Percentiles rank a stretch among this genome's conserved stretches.
Conservation (phyloP, 2,797 vertebrate genomes). For the Rhabdomys pumilio region DNA sequence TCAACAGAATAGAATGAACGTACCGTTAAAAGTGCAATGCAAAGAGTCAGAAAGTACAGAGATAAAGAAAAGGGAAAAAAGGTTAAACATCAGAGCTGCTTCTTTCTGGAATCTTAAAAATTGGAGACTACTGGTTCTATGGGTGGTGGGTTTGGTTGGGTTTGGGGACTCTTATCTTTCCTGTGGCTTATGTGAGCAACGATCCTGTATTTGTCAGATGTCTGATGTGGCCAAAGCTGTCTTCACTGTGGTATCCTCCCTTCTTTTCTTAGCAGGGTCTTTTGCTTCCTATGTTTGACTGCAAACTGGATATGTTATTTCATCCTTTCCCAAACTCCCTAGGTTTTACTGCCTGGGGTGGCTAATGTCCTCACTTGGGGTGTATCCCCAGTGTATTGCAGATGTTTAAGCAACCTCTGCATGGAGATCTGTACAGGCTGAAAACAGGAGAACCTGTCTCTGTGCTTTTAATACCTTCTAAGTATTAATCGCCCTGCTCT, state of each 20-base stretch:
- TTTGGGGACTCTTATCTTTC: neutral
- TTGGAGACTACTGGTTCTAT: neutral
- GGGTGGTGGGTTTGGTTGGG: neutral
- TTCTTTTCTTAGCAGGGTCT: neutral
- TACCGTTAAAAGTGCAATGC: no score
- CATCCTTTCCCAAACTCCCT: no score
- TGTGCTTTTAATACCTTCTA: neutral
- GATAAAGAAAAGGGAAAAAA: neutral
- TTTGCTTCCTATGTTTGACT: neutral
- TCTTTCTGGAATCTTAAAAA: neutral
- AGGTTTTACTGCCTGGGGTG: neutral
- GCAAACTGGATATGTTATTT: neutral
- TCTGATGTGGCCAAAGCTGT: neutral
- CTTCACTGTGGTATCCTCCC: neutral
- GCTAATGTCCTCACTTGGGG: neutral
- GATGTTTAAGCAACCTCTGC: neutral
- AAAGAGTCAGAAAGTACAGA: neutral
- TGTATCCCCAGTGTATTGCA: neutral
- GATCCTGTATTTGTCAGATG: neutral
- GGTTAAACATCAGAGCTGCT: neutral
- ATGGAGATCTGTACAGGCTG: neutral
- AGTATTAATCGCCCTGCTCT: neutral
- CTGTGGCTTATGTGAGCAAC: neutral
- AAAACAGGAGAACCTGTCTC: neutral
- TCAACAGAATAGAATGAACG: no score